Evolutionary conservation across 2,113 vertebrate species (phyloP).

Genomic region (Ancistrus triradiatus): DNA sequence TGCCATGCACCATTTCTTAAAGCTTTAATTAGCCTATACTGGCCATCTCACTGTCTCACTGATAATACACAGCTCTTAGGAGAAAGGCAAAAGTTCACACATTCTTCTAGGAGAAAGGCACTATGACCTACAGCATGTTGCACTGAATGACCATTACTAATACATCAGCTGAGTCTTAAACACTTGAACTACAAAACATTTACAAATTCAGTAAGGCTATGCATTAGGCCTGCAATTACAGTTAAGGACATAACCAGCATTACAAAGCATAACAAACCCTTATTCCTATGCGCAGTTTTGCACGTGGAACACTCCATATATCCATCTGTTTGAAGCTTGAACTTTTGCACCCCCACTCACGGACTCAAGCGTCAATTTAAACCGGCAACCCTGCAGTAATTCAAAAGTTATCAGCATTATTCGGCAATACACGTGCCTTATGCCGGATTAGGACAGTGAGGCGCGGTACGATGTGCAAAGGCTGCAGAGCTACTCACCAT

Average conservation of each 20-base stretch:
- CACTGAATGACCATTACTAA: background rate
- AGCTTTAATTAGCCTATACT: constrained; percentile 1
- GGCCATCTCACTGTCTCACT: background rate
- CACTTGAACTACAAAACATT: background rate
- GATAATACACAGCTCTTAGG: background rate
- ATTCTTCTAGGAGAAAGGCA: background rate
- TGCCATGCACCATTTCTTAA: background rate
- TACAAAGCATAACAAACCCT: background rate
- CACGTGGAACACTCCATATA: background rate
- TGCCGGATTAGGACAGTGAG: background rate
- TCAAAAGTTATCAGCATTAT: background rate
- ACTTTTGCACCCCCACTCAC: background rate
- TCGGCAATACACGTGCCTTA: background rate
- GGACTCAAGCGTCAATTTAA: too few species aligned
- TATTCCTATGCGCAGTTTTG: background rate
- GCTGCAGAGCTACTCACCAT: constrained; percentile 5
- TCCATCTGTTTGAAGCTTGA: background rate
- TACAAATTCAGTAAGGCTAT: background rate
- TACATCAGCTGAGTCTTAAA: background rate
- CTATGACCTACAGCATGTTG: background rate
- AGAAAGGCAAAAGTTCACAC: background rate
- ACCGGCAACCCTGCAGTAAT: too few species aligned
- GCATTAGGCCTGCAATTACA: background rate
- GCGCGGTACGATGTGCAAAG: background rate
- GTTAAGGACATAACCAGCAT: background rate